Conservation (phyloP, 2,113 vertebrate species). For the Campylomormyrus numenius region DNA sequence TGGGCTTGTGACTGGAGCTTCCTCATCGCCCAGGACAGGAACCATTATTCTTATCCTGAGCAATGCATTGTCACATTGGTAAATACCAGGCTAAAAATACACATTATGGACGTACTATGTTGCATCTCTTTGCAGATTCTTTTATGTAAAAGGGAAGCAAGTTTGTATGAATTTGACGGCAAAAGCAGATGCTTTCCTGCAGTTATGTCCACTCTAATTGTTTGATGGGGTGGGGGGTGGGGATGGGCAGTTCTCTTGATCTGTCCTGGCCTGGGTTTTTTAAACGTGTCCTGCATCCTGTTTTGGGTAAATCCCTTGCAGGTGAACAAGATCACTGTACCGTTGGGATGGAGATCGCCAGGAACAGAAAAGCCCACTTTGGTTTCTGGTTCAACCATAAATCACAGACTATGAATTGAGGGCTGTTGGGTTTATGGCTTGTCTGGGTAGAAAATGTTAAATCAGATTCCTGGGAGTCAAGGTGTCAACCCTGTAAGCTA, state of each 20-base stretch:
- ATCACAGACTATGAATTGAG: not conserved
- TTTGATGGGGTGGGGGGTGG: not conserved
- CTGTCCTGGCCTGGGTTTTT: not conserved
- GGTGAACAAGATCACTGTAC: not conserved
- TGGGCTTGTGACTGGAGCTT: not conserved
- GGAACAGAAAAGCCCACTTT: not conserved
- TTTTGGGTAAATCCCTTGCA: not conserved
- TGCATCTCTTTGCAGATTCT: not conserved
- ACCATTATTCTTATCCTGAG: not conserved
- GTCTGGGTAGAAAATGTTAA: not conserved
- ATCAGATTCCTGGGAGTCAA: not conserved
- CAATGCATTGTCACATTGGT: not conserved
- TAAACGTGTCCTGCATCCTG: not conserved
- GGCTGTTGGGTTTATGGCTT: not conserved
- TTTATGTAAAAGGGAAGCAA: not conserved
- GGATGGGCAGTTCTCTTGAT: not conserved
- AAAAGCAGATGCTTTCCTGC: not conserved
- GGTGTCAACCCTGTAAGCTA: not conserved
- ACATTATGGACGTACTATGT: not conserved
- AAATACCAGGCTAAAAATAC: not conserved
- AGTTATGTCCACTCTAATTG: not conserved
- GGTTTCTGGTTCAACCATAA: not conserved
- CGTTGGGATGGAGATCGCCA: not conserved
- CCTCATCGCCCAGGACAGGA: not conserved
- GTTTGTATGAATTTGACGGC: not conserved